Conservation (phyloP, 2,797 vertebrate species). For the Pipistrellus nathusii region DNA sequence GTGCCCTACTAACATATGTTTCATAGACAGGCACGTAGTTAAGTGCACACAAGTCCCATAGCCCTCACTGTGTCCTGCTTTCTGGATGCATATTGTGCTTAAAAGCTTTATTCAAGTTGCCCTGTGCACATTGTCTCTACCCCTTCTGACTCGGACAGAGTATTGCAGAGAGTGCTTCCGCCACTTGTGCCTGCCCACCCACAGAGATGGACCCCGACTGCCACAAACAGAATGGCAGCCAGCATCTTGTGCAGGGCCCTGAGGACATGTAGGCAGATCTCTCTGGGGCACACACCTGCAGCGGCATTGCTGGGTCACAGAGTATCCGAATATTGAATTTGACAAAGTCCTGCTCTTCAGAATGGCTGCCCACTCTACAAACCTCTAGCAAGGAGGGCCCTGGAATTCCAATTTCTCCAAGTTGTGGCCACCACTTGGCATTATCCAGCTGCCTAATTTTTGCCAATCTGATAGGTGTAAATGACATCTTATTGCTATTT, state of each 20-base stretch:
- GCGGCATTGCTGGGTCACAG: neutral
- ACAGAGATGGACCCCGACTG: neutral
- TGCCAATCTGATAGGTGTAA: no score
- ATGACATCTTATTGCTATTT: neutral
- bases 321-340: neutral
- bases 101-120: neutral
- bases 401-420: neutral
- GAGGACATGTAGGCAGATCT: fast-evolving
- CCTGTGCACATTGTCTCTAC: fast-evolving
- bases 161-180: neutral
- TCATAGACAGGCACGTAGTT: no score
- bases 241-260: neutral
- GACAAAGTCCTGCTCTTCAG: neutral
- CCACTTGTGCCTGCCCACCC: neutral
- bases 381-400: no score
- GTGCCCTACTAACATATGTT: neutral
- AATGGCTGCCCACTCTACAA: neutral
- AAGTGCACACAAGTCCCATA: neutral
- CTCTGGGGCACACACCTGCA: neutral
- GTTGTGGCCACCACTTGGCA: neutral
- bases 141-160: neutral
- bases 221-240: neutral
- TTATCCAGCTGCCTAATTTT: neutral
- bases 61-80: neutral
- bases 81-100: neutral